phyloP scores from a whole-genome alignment of 2,888 invertebrate genomes.

The Sinelater perroti region DNA sequence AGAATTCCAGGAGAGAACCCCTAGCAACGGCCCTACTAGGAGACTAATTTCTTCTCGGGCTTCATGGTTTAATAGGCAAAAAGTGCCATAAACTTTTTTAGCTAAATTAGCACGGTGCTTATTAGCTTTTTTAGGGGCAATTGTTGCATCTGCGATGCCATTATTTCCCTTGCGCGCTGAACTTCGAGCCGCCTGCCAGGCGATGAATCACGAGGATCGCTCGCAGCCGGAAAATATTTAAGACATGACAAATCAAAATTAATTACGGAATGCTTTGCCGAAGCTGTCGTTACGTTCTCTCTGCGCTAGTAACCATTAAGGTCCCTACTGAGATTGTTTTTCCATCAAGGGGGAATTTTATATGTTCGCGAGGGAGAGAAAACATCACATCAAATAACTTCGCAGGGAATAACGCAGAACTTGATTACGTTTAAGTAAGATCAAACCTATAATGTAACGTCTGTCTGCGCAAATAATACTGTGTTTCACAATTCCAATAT shows the following conservation, averaged over 20 bases:
- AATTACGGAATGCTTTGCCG: constrained; percentile 25
- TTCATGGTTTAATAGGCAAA: constrained; percentile 33
- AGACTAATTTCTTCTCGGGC: constrained; percentile 35
- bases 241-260: constrained; percentile 28
- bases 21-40: constrained; percentile 30
- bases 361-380: constrained; percentile 26
- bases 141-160: constrained; percentile 11
- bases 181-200: constrained; percentile 9
- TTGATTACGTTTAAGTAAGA: constrained; percentile 20
- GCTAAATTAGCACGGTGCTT: constrained; percentile 29
- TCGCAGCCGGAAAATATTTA: constrained; percentile 21
- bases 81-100: constrained; percentile 33
- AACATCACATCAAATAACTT: constrained; percentile 29
- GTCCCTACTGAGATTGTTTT: constrained; percentile 34
- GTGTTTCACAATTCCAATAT: too few relatives aligned
- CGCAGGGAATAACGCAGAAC: constrained; percentile 19
- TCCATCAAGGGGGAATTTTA: constrained; percentile 26
- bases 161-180: not conserved
- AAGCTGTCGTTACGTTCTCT: constrained; percentile 30
- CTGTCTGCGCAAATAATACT: too few relatives aligned
- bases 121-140: constrained; percentile 27
- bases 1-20: constrained; percentile 42
- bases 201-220: constrained; percentile 6
- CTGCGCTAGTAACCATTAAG: constrained; percentile 28
- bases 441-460: not conserved